These are phyloP conservation scores for Prunella himalayana DNA, from an alignment of 2,113 vertebrate genomes.

Conservation along the genomic window DNA sequence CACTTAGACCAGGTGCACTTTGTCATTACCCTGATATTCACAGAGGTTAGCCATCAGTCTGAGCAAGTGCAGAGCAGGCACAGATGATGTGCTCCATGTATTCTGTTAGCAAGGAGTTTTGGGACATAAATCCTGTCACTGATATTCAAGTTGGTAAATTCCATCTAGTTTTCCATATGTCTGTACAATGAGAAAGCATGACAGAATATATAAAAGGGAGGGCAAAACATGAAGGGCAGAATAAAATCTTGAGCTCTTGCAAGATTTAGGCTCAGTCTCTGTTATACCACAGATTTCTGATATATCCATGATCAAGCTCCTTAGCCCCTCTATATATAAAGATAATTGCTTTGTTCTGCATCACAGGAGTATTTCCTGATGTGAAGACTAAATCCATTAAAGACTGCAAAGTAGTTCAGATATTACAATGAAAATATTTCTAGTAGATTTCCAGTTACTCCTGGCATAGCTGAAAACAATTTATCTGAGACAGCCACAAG, in stretches of 20 bases:
- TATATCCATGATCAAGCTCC: neutral
- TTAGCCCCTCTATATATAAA: neutral
- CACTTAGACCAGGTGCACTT: neutral
- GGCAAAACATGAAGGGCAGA: neutral
- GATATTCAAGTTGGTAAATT: neutral
- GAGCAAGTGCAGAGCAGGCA: neutral
- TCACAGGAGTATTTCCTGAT: neutral
- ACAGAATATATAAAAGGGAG: neutral
- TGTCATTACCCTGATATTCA: neutral
- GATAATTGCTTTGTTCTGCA: constrained; percentile 25
- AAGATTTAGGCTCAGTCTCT: neutral
- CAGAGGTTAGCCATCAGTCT: neutral
- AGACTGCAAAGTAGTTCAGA: neutral
- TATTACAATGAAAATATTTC: neutral
- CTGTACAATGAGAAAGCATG: neutral
- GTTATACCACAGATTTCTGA: neutral
- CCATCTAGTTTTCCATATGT: neutral
- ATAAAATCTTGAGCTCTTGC: neutral
- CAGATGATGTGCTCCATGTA: neutral
- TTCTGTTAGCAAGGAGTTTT: neutral
- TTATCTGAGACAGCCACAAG: neutral
- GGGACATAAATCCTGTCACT: neutral
- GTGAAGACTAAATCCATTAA: constrained; percentile 5
- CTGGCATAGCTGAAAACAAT: neutral
- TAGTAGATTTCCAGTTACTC: neutral